A percentile compares a stretch with the other conserved stretches of the same genome.
Evolutionary conservation across 2,113 vertebrate genomes (phyloP).

Genomic region (Podocnemis expansa): DNA sequence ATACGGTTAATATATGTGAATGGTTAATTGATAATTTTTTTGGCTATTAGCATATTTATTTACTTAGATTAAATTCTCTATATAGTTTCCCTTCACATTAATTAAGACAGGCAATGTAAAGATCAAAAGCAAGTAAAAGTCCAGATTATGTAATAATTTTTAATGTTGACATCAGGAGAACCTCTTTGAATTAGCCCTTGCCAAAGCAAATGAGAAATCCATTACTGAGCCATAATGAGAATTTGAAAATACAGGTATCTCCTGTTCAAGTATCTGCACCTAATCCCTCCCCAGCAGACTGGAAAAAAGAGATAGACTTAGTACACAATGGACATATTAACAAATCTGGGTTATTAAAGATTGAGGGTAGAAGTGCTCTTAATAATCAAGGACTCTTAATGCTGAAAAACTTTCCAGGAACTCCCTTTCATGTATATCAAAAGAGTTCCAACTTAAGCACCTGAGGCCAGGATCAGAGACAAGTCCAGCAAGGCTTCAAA

Average conservation of each 20-base stretch:
- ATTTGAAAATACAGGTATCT: background rate
- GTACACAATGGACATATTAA: background rate
- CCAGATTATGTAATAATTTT: background rate
- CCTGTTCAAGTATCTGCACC: background rate
- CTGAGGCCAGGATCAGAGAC: background rate
- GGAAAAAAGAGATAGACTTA: background rate
- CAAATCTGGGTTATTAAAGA: background rate
- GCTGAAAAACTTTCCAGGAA: background rate
- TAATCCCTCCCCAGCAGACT: background rate
- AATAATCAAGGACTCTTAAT: background rate
- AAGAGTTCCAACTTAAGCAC: background rate
- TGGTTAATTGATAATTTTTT: background rate
- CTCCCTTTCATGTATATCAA: background rate
- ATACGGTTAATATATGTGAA: no score
- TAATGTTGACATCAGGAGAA: accelerated
- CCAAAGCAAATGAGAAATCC: background rate
- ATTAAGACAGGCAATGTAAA: background rate
- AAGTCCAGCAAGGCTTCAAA: no score
- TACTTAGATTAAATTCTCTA: background rate
- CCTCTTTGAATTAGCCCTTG: background rate
- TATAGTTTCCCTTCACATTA: background rate
- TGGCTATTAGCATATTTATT: background rate
- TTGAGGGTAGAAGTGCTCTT: background rate
- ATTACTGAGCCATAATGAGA: background rate
- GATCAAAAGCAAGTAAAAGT: background rate